These are phyloP conservation scores for Ceriagrion tenellum DNA, from an alignment of 2,888 invertebrate genomes.

Conservation along the genomic window DNA sequence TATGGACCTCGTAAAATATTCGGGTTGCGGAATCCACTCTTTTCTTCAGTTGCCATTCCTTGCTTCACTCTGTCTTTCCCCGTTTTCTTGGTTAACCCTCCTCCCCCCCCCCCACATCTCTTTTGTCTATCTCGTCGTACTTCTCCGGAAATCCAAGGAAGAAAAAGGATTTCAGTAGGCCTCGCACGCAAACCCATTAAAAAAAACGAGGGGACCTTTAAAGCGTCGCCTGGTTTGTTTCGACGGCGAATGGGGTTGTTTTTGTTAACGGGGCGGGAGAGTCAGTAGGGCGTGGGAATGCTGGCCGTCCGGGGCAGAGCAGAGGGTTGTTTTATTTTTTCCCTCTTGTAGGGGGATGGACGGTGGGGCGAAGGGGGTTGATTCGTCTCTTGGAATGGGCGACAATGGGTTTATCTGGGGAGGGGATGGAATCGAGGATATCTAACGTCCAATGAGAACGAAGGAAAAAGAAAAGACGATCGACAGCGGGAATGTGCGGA, in stretches of 20 bases:
- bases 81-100: too few species aligned
- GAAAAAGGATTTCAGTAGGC: not conserved
- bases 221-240: slow-evolving; percentile 9
- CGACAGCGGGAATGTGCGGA: not conserved
- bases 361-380: not conserved
- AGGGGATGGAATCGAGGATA: not conserved
- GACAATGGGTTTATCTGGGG: too few species aligned
- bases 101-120: too few species aligned
- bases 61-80: not conserved
- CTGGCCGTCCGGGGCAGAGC: not conserved
- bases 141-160: not conserved
- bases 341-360: too few species aligned
- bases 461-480: not conserved
- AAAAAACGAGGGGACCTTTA: not conserved
- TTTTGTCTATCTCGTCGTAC: not conserved
- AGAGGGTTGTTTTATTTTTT: too few species aligned
- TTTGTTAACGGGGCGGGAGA: not conserved
- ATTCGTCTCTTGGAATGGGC: not conserved
- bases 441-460: not conserved
- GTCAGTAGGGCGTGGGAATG: not conserved
- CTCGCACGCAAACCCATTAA: slow-evolving; percentile 1
- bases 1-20: too few species aligned
- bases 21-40: too few species aligned
- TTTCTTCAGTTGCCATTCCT: not conserved
- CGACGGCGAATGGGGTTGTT: not conserved